Evolutionary conservation across 2,797 vertebrate genomes (phyloP).

Genomic region (Ciconia nigra): DNA sequence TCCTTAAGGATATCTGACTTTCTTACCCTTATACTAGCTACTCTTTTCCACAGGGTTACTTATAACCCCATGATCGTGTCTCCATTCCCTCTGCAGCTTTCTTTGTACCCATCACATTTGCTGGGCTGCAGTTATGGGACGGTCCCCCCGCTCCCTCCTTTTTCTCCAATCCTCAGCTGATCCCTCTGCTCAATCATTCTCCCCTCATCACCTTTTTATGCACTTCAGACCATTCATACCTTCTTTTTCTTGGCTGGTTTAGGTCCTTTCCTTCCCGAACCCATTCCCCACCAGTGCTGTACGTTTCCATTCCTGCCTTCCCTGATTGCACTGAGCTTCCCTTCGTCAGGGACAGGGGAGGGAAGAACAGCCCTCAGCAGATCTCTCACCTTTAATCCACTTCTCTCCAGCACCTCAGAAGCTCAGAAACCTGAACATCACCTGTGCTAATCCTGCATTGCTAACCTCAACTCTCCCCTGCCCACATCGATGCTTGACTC

Average conservation of each 20-base stretch:
- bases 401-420: not conserved
- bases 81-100: not conserved
- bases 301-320: not conserved
- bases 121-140: not conserved
- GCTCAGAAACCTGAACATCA: not conserved
- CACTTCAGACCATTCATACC: not conserved
- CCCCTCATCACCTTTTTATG: not conserved
- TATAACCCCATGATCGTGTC: no score
- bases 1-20: not conserved
- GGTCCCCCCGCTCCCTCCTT: not conserved
- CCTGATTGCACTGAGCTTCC: not conserved
- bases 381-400: not conserved
- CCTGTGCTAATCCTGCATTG: not conserved
- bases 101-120: rapidly evolving
- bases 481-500: not conserved
- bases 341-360: not conserved
- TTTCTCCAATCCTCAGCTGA: not conserved
- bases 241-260: not conserved
- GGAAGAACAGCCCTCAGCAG: not conserved
- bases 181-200: not conserved
- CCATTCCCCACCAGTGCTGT: not conserved
- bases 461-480: not conserved
- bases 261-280: not conserved
- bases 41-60: not conserved
- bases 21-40: not conserved